Conservation (phyloP, 2,797 vertebrate species). For the Acomys russatus region DNA sequence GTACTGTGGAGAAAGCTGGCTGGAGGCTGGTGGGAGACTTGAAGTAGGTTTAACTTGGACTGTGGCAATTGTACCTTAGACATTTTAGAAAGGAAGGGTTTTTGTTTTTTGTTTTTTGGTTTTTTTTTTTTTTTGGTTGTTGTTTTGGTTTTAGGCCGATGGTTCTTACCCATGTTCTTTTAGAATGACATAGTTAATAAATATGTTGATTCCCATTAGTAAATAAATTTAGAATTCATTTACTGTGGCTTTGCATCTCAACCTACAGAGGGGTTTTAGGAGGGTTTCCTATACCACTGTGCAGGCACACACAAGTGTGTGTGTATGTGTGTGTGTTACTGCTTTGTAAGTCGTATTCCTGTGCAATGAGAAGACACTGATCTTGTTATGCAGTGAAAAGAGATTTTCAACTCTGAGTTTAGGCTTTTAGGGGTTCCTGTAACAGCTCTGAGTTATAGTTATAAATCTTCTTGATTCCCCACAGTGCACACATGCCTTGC, state of each 20-base stretch:
- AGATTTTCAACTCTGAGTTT: constrained; percentile 14
- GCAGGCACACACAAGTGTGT: not conserved
- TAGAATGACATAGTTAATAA: constrained; percentile 31
- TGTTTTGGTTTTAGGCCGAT: not conserved
- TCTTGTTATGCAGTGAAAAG: not conserved
- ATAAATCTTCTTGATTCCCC: not conserved
- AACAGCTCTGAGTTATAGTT: not conserved
- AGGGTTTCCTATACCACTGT: not conserved
- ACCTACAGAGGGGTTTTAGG: constrained; percentile 14
- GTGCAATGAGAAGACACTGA: not conserved
- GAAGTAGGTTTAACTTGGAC: not conserved
- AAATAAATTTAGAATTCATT: constrained; percentile 54
- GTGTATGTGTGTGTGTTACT: not conserved
- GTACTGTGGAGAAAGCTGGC: not conserved
- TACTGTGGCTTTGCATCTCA: constrained; percentile 26
- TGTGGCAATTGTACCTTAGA: not conserved
- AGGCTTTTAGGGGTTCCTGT: not conserved
- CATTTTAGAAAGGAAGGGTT: not conserved
- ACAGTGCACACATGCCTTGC: not conserved
- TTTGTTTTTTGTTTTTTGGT: not conserved
- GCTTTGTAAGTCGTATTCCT: not conserved
- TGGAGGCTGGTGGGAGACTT: not conserved
- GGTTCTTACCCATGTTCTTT: not conserved
- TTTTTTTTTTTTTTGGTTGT: no score
- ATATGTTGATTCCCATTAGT: constrained; percentile 6